These are phyloP conservation scores for Proteles cristata DNA, from an alignment of 2,113 vertebrate species.

Conservation along the genomic window DNA sequence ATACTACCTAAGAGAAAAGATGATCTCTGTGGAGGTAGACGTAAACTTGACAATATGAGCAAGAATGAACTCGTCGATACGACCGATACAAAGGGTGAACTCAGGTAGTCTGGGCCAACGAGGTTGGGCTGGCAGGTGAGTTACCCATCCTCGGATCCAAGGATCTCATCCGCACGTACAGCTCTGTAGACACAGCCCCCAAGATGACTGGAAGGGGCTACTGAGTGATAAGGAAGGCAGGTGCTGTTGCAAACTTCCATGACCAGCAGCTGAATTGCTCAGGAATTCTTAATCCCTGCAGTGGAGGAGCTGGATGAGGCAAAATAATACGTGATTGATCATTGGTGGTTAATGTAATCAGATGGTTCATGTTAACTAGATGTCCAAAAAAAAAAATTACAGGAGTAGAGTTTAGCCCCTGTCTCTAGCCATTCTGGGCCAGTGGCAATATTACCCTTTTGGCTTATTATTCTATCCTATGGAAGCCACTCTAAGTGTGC, in stretches of 20 bases:
- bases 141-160: not conserved
- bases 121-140: rapidly evolving
- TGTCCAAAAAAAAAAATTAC: too few species aligned
- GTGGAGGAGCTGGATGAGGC: not conserved
- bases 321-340: not conserved
- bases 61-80: not conserved
- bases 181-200: not conserved
- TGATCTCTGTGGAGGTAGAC: rapidly evolving
- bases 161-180: too few species aligned
- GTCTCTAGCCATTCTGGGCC: not conserved
- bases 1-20: not conserved
- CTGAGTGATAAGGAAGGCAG: not conserved
- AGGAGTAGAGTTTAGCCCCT: not conserved
- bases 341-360: not conserved
- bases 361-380: not conserved
- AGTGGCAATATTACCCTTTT: rapidly evolving
- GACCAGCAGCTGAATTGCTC: not conserved
- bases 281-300: not conserved
- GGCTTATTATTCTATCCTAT: not conserved
- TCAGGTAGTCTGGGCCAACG: not conserved
- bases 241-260: not conserved
- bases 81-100: not conserved
- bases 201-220: rapidly evolving
- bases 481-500: not conserved
- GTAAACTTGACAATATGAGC: too few species aligned